Conservation (phyloP, 2,888 invertebrate genomes). For the Micoletzkya japonica region DNA sequence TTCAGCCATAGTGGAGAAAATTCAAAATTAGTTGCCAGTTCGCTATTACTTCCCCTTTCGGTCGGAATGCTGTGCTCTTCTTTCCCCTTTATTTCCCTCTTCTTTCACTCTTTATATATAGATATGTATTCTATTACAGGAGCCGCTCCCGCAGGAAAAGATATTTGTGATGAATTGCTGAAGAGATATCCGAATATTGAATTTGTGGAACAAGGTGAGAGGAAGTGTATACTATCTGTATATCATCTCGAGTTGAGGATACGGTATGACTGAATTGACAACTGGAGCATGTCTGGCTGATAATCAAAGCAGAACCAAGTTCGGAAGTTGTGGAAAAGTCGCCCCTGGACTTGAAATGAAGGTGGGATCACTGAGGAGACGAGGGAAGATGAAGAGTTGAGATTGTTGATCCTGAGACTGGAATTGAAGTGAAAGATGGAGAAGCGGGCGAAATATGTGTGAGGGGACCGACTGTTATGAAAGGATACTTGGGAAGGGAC, state of each 20-base stretch:
- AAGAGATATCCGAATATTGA: slow-evolving; percentile 46
- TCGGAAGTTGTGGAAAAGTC: slow-evolving; percentile 28
- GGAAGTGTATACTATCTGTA: neutral
- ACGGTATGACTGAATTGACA: slow-evolving; percentile 45
- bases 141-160: slow-evolving; percentile 59
- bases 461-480: slow-evolving; percentile 84
- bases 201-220: slow-evolving; percentile 40
- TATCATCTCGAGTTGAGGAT: slow-evolving; percentile 27
- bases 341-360: slow-evolving; percentile 35
- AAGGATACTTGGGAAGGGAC: slow-evolving; percentile 75
- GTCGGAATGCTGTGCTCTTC: too few species aligned
- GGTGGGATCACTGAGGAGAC: slow-evolving; percentile 29
- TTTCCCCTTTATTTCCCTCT: too few species aligned
- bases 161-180: slow-evolving; percentile 55
- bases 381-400: neutral
- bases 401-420: neutral
- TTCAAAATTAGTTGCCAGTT: too few species aligned
- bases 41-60: too few species aligned
- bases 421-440: slow-evolving; percentile 4
- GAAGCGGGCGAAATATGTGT: slow-evolving; percentile 76
- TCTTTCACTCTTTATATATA: too few species aligned
- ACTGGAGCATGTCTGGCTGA: slow-evolving; percentile 29
- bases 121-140: slow-evolving; percentile 34
- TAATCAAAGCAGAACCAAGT: slow-evolving; percentile 12
- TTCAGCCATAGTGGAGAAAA: too few species aligned